Conservation (phyloP, 2,888 invertebrate genomes). For the Entomobrya proxima region DNA sequence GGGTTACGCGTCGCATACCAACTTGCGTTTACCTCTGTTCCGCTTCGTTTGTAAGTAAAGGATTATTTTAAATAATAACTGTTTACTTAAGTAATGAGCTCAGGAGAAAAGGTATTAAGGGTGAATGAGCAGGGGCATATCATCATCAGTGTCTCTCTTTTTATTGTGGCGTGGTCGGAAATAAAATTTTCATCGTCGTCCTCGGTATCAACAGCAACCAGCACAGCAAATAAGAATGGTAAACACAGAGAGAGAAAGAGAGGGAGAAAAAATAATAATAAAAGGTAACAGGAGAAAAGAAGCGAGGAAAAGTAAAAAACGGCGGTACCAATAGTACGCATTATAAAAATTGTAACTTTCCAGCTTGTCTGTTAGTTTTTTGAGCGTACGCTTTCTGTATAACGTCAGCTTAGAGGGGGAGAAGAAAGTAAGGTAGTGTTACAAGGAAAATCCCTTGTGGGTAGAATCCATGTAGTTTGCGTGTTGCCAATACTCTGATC, state of each 20-base stretch:
- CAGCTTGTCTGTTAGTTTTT: neutral
- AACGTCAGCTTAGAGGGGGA: neutral
- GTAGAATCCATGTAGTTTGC: conserved; percentile 41
- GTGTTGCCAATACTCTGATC: conserved; percentile 44
- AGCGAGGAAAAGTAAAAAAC: neutral
- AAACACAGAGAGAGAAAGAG: no score
- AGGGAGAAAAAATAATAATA: neutral
- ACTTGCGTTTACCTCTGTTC: neutral
- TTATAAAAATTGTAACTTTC: conserved; percentile 16
- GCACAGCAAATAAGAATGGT: neutral
- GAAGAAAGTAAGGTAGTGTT: conserved; percentile 36
- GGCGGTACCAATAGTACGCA: neutral
- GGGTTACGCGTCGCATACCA: neutral
- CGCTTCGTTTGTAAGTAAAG: neutral
- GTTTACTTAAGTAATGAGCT: conserved; percentile 41
- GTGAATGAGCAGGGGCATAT: conserved; percentile 12
- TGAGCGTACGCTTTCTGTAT: neutral
- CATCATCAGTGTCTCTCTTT: conserved; percentile 27
- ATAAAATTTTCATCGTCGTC: conserved; percentile 38
- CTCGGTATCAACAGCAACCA: neutral
- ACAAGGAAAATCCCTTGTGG: conserved; percentile 37
- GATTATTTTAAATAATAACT: conserved; percentile 35
- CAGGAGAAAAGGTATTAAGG: conserved; percentile 40
- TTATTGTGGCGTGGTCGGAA: conserved; percentile 21
- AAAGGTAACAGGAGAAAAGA: neutral